phyloP scores from a whole-genome alignment of 2,888 invertebrate genomes.

The Cistogaster globosa region DNA sequence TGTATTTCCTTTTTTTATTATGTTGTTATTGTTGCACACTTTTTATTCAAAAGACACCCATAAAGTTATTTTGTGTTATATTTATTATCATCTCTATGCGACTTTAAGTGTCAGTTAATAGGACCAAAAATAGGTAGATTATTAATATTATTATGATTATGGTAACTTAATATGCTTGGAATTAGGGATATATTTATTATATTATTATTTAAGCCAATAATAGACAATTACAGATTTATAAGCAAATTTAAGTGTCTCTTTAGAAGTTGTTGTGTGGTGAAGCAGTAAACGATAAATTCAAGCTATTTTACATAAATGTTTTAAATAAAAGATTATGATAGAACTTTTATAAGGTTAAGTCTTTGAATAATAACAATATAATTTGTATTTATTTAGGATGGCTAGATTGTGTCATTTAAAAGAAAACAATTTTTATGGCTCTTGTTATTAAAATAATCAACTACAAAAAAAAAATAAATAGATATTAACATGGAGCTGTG shows the following conservation, averaged over 20 bases:
- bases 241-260: slow-evolving; percentile 20
- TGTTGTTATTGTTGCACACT: slow-evolving; percentile 9
- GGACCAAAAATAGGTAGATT: slow-evolving; percentile 62
- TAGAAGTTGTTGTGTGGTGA: slow-evolving; percentile 35
- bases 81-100: slow-evolving; percentile 46
- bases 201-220: slow-evolving; percentile 20
- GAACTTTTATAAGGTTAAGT: not conserved
- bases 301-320: not conserved
- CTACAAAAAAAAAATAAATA: too few relatives aligned
- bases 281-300: not conserved
- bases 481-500: too few relatives aligned
- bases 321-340: not conserved
- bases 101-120: slow-evolving; percentile 59
- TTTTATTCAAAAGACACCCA: slow-evolving; percentile 40
- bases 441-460: too few relatives aligned
- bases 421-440: too few relatives aligned
- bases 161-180: slow-evolving; percentile 43
- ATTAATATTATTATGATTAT: slow-evolving; percentile 62
- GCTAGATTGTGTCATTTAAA: too few relatives aligned
- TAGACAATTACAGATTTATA: slow-evolving; percentile 20
- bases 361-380: too few relatives aligned
- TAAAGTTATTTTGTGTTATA: slow-evolving; percentile 15
- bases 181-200: slow-evolving; percentile 45
- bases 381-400: too few relatives aligned
- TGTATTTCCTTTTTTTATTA: slow-evolving; percentile 8